phyloP scores from a whole-genome alignment of 1,140 invertebrate species.

The Drosophila orena region DNA sequence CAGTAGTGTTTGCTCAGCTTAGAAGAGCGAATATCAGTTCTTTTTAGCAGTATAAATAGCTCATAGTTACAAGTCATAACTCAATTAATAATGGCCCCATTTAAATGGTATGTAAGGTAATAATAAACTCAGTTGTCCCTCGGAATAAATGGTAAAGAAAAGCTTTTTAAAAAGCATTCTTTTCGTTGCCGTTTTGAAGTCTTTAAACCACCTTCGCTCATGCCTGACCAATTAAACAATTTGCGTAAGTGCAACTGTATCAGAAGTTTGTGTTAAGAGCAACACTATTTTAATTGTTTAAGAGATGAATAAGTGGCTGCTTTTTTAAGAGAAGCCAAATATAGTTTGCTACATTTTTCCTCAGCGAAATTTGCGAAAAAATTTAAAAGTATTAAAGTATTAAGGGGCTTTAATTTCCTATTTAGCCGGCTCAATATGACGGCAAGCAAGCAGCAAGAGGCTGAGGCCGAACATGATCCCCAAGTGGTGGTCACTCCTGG shows the following conservation, averaged over 20 bases:
- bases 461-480: conserved; percentile 64
- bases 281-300: not conserved
- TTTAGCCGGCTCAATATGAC: conserved; percentile 54
- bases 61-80: not conserved
- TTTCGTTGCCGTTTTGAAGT: conserved; percentile 25
- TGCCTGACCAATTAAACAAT: conserved; percentile 46
- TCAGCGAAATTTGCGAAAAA: too few species aligned
- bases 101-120: not conserved
- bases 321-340: not conserved
- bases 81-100: not conserved
- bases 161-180: too few species aligned
- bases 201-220: conserved; percentile 53
- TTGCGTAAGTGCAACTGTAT: not conserved
- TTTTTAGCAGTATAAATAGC: conserved; percentile 1
- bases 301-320: not conserved
- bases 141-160: too few species aligned
- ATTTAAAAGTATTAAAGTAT: not conserved
- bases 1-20: not conserved
- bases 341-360: too few species aligned
- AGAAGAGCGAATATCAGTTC: not conserved
- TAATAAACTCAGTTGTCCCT: not conserved
- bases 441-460: conserved; percentile 64
- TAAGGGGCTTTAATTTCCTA: not conserved
- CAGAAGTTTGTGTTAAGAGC: not conserved
- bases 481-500: conserved; percentile 69